Conservation (phyloP, 2,797 vertebrate genomes). For the Heliangelus exortis region DNA sequence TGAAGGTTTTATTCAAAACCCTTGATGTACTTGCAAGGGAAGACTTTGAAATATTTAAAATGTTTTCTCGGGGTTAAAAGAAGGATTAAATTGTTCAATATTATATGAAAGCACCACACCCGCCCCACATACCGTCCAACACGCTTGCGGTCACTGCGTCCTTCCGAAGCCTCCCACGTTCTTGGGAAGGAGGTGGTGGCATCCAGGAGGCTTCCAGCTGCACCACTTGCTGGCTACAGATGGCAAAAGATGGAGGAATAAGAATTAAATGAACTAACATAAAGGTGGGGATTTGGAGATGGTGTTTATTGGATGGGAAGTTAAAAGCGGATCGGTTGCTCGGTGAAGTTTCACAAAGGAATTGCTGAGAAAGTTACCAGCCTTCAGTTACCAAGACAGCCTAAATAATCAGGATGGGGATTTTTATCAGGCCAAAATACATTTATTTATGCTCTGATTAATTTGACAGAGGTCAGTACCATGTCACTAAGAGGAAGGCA, state of each 20-base stretch:
- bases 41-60: constrained; percentile 37
- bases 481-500: not conserved
- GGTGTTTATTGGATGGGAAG: too few relatives aligned
- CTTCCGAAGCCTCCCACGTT: not conserved
- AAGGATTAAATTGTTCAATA: constrained; percentile 56
- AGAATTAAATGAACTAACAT: rapidly evolving
- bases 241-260: not conserved
- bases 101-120: constrained; percentile 5
- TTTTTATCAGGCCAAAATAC: not conserved
- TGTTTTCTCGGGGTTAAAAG: constrained; percentile 34
- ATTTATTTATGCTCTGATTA: not conserved
- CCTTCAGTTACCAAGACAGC: not conserved
- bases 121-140: not conserved
- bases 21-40: constrained; percentile 11
- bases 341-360: not conserved
- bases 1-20: constrained; percentile 67
- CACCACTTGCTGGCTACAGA: not conserved
- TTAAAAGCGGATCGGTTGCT: not conserved
- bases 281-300: not conserved
- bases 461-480: not conserved
- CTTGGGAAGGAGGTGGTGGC: not conserved
- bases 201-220: not conserved
- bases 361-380: not conserved
- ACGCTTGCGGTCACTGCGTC: rapidly evolving
- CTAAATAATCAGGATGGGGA: not conserved